Base-by-base conservation (phyloP, 2,888 invertebrate genomes). In the Xylota segnis region DNA sequence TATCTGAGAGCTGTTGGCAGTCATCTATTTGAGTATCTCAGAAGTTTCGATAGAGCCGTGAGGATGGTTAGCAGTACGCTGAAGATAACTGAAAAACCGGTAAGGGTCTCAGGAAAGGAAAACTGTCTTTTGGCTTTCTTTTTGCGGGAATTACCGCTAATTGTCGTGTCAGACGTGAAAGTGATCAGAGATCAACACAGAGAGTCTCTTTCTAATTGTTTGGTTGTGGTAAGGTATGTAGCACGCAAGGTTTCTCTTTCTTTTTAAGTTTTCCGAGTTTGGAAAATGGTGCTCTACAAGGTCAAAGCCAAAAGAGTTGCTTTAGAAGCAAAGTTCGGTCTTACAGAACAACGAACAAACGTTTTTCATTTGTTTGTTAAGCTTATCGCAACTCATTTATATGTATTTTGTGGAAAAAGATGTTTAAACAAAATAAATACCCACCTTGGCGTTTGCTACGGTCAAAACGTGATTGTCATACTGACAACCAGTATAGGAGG, bases 1-100 rank as follows among this genome's bases (percentile, higher is more conserved):
- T 72, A 40, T 16, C 7, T 56, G 43, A 43, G 37, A 63, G n/a
- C 23, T 40, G n/a, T 14, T 40, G n/a, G 29, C 12, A 32, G 34
- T 34, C 43, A 16, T n/a, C 10, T 9, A 54, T 54, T 54, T 43
- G n/a, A 65, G 27, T 66, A 52, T 54, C 23, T 16, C 34, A 45
- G 4, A 66, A 27, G 18, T 37, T 54, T 5, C n/a, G 29, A 43
- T 7, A 37, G 10, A 61, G 61, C 43, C n/a, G 27, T 50, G 16
- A 89, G 83, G 75, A 90, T 90, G 90, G 89, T 89, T 71, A 89
- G 89, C 88, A 89, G 88, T 74, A 89, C 89, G 27, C 77, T 90
- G 77, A 88, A 89, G 81, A 89, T 90, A 87, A 87, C 89, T 65
- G 88, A 89, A 37, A 89, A 89, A 72, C 86, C 88, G 89, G 89